phyloP scores from a whole-genome alignment of 2,797 vertebrate species.

The Alfaro cultratus region DNA sequence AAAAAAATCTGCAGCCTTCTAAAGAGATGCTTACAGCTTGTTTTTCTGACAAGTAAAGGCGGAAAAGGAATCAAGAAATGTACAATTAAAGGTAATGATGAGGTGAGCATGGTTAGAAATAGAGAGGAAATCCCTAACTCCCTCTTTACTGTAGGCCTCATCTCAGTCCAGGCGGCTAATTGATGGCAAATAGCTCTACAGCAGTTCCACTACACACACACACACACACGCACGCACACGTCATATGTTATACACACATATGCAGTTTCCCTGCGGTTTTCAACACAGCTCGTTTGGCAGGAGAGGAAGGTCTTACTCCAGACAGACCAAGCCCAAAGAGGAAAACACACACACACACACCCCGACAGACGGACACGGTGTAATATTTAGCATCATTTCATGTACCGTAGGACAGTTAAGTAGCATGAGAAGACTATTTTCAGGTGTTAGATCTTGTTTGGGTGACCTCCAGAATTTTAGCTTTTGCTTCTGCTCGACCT shows the following conservation, averaged over 20 bases:
- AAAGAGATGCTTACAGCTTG: conserved; percentile 54
- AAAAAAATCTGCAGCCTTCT: conserved; percentile 38
- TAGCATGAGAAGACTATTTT: conserved; percentile 54
- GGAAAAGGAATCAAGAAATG: conserved; percentile 47
- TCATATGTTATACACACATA: conserved; percentile 77
- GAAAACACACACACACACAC: conserved; percentile 63
- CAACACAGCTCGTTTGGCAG: conserved; percentile 81
- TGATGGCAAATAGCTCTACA: conserved; percentile 82
- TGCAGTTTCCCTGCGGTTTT: conserved; percentile 82
- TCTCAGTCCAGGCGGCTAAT: conserved; percentile 78
- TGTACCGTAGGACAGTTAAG: conserved; percentile 66
- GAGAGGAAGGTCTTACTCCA: conserved; percentile 79
- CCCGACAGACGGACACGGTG: conserved; percentile 42
- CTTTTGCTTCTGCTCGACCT: conserved; percentile 43
- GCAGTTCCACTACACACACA: conserved; percentile 69
- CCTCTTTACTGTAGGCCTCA: conserved; percentile 66
- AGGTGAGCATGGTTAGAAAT: conserved; percentile 52
- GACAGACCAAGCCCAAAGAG: conserved; percentile 73
- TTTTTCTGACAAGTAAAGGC: conserved; percentile 42
- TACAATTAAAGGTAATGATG: conserved; percentile 65
- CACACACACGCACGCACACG: conserved; percentile 38
- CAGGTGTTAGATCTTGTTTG: conserved; percentile 54
- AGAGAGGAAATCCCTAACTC: conserved; percentile 65
- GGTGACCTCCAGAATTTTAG: conserved; percentile 60
- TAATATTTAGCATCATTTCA: conserved; percentile 59